Evolutionary conservation across 2,113 vertebrate species (phyloP).

Genomic region (Penelope pileata): DNA sequence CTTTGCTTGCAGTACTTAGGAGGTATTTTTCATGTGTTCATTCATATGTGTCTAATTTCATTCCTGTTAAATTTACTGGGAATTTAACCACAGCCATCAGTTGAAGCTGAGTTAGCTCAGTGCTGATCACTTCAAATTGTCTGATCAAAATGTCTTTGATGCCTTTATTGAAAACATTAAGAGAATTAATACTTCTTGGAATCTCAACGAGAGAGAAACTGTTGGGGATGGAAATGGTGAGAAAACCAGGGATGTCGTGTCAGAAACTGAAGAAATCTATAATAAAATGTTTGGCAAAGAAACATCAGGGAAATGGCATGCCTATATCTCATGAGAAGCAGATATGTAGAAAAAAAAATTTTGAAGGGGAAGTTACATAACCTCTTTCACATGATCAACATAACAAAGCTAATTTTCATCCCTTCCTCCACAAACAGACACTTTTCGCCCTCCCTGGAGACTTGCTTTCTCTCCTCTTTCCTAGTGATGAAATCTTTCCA

Average conservation of each 20-base stretch:
- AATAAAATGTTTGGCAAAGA: not conserved
- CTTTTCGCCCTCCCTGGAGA: not conserved
- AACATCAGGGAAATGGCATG: not conserved
- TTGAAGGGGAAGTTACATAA: not conserved
- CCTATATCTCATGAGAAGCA: not conserved
- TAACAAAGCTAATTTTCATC: not conserved
- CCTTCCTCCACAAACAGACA: not conserved
- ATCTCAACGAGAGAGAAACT: fast-evolving
- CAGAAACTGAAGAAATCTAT: not conserved
- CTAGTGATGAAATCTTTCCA: not conserved
- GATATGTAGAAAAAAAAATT: not conserved
- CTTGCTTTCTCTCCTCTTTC: not conserved
- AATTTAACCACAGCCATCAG: not conserved
- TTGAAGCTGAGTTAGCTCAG: not conserved
- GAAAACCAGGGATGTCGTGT: not conserved
- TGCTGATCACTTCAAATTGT: not conserved
- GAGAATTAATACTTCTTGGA: not conserved
- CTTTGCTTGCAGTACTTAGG: not conserved
- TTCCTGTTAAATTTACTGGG: not conserved
- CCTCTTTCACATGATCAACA: not conserved
- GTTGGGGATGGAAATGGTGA: not conserved
- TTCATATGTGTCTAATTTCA: not conserved
- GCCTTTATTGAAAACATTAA: not conserved
- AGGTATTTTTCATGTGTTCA: not conserved
- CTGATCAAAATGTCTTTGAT: not conserved